A percentile compares a stretch with the other conserved stretches of the same genome.
Conservation (phyloP, 2,888 invertebrate species). For the Sarcophaga subvicina region DNA sequence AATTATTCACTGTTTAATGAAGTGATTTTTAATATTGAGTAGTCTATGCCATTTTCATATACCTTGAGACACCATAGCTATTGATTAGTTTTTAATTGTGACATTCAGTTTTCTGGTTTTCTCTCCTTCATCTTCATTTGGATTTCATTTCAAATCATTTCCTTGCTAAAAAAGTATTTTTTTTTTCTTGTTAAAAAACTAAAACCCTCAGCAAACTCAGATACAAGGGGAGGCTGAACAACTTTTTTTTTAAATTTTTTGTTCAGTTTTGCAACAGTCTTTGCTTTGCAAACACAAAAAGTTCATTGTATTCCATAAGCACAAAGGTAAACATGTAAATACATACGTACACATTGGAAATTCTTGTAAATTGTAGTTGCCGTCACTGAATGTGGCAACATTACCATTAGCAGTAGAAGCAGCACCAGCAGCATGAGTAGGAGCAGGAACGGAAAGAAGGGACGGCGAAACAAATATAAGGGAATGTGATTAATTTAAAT, state of each 20-base stretch:
- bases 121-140: not conserved
- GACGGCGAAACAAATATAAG: not conserved
- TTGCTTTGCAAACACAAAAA: constrained; percentile 41
- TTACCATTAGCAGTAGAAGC: too few relatives aligned
- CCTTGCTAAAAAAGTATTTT: not conserved
- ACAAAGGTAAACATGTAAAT: constrained; percentile 55
- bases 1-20: too few relatives aligned
- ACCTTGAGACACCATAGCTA: not conserved
- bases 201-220: not conserved
- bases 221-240: not conserved
- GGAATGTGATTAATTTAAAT: constrained; percentile 59
- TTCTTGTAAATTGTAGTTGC: constrained; percentile 32
- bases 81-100: not conserved
- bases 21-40: not conserved
- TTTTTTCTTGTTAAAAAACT: not conserved
- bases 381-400: not conserved
- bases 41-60: not conserved
- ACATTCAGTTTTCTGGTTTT: not conserved
- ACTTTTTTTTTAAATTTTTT: not conserved
- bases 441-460: not conserved
- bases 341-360: constrained; percentile 6
- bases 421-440: too few relatives aligned
- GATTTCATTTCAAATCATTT: too few relatives aligned
- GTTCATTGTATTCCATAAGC: constrained; percentile 64
- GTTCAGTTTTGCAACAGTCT: not conserved